These are phyloP conservation scores for Brachypterus glaber DNA, from an alignment of 2,888 invertebrate species.

Conservation along the genomic window DNA sequence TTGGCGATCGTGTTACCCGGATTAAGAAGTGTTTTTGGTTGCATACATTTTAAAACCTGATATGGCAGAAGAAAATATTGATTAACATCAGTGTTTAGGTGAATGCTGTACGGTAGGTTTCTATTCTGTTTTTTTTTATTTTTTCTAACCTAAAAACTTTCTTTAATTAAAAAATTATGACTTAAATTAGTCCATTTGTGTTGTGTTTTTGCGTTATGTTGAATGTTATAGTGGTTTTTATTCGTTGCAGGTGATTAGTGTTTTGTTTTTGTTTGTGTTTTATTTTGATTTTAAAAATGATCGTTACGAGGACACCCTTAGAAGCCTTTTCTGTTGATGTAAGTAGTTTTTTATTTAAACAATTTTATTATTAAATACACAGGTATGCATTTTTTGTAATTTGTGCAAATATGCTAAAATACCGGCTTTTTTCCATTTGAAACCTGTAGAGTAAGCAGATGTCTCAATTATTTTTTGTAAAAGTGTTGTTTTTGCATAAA, in stretches of 20 bases:
- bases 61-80: constrained; percentile 27
- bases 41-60: constrained; percentile 18
- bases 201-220: constrained; percentile 19
- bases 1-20: too few relatives aligned
- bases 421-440: too few relatives aligned
- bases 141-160: constrained; percentile 30
- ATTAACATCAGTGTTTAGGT: constrained; percentile 31
- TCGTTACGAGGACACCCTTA: constrained; percentile 26
- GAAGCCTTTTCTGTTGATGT: constrained; percentile 30
- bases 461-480: too few relatives aligned
- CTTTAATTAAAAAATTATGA: constrained; percentile 24
- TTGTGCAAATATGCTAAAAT: too few relatives aligned
- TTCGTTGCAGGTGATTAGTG: too few relatives aligned
- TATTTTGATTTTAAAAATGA: constrained; percentile 22
- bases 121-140: constrained; percentile 26
- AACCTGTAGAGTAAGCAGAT: too few relatives aligned
- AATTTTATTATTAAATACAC: constrained; percentile 10
- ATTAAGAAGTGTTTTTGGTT: background rate
- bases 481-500: too few relatives aligned
- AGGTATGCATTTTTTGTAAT: constrained; percentile 5
- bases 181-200: constrained; percentile 21
- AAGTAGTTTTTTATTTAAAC: constrained; percentile 21
- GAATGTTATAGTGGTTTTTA: constrained; percentile 18
- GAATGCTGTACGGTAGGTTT: constrained; percentile 34
- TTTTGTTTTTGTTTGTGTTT: constrained; percentile 20